These are phyloP conservation scores for Littorina saxatilis DNA, from an alignment of 1,140 invertebrate species.

Conservation along the genomic window DNA sequence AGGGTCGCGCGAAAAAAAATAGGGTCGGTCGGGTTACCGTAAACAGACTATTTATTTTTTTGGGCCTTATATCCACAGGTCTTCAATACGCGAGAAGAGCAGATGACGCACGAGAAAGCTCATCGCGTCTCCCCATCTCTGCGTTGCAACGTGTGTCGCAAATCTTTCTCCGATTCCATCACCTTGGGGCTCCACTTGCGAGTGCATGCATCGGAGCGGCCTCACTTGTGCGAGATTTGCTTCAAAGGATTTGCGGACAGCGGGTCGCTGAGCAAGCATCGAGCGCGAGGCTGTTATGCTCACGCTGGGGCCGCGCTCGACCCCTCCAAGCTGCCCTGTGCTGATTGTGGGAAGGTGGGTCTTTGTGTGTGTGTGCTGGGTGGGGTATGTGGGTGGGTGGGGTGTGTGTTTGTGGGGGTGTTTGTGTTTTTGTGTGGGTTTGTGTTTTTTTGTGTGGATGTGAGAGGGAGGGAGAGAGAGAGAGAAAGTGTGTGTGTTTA, in stretches of 20 bases:
- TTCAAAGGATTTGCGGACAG: slow-evolving; percentile 52
- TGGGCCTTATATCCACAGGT: background rate
- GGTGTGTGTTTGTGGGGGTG: background rate
- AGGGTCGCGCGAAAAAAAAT: no score
- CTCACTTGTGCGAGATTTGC: slow-evolving; percentile 57
- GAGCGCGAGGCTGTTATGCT: slow-evolving; percentile 83
- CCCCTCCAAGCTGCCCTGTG: slow-evolving; percentile 66
- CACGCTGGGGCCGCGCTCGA: slow-evolving; percentile 81
- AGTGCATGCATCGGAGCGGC: slow-evolving; percentile 42
- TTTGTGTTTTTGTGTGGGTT: background rate
- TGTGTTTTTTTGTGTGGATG: background rate
- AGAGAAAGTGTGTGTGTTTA: no score
- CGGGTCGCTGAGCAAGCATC: slow-evolving; percentile 51
- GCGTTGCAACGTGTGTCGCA: slow-evolving; percentile 30
- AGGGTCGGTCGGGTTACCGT: no score
- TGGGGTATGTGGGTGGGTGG: background rate
- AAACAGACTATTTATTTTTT: no score
- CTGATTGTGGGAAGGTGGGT: slow-evolving; percentile 26
- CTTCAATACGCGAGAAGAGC: slow-evolving; percentile 9
- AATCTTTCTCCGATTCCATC: slow-evolving; percentile 18
- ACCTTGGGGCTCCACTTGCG: background rate
- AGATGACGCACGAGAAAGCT: slow-evolving; percentile 21
- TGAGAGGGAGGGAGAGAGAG: no score
- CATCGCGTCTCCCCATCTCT: slow-evolving; percentile 21
- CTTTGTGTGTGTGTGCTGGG: no score